Conservation (phyloP, 2,888 invertebrate species). For the Andrena bucephala region DNA sequence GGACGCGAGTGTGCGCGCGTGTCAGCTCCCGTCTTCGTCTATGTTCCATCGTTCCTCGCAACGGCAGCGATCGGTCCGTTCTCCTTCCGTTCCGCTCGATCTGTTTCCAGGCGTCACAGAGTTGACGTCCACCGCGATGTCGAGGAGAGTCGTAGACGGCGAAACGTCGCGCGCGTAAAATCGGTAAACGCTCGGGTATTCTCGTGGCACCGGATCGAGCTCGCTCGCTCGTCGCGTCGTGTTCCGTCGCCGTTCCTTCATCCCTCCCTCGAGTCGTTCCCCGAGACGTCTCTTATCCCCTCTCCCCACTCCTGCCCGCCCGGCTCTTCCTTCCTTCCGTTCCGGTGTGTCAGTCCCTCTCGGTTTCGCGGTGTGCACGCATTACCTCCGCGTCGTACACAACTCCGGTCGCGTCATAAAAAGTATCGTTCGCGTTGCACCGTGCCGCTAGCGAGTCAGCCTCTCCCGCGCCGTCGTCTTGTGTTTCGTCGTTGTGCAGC, state of each 20-base stretch:
- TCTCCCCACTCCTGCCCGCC: conserved; percentile 4
- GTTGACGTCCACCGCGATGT: conserved; percentile 22
- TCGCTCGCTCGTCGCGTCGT: conserved; percentile 3
- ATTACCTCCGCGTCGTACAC: conserved; percentile 19
- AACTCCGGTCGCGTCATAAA: not conserved
- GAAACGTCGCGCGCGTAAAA: conserved; percentile 1
- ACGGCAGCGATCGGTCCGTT: not conserved
- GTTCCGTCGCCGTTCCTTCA: not conserved
- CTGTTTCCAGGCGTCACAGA: not conserved
- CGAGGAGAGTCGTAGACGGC: not conserved
- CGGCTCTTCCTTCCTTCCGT: conserved; percentile 35
- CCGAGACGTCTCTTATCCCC: not conserved
- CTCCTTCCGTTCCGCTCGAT: conserved; percentile 12
- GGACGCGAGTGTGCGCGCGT: conserved; percentile 80
- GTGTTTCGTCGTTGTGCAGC: conserved; percentile 14
- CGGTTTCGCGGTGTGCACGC: conserved; percentile 57
- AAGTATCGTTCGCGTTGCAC: not conserved
- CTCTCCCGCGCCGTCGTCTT: not conserved
- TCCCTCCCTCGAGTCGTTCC: conserved; percentile 4
- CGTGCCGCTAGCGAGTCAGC: not conserved
- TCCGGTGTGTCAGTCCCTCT: conserved; percentile 49
- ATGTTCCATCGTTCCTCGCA: not conserved
- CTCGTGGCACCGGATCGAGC: not conserved
- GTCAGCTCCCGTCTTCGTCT: conserved; percentile 51
- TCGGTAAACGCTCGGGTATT: conserved; percentile 8